A percentile compares a stretch with the other conserved stretches of the same genome.
These are phyloP conservation scores for Myiozetetes cayanensis DNA, from an alignment of 2,113 vertebrate genomes.

Conservation along the genomic window DNA sequence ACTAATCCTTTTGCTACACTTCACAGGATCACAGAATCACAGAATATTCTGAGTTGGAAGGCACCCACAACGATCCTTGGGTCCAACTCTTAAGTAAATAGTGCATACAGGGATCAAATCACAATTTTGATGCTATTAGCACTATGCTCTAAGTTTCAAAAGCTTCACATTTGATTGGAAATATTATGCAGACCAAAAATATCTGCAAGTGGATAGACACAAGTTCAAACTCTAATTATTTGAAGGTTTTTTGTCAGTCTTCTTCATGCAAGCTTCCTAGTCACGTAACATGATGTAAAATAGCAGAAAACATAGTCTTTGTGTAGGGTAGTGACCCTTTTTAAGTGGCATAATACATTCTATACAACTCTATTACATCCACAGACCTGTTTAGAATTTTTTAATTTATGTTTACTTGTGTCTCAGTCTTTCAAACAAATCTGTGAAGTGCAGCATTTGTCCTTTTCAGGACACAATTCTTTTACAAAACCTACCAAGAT, in stretches of 20 bases:
- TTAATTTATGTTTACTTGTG: not conserved
- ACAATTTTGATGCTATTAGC: not conserved
- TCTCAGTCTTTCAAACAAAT: not conserved
- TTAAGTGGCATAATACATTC: not conserved
- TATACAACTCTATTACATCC: not conserved
- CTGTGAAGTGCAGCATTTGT: not conserved
- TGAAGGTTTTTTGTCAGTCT: not conserved
- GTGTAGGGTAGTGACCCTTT: not conserved
- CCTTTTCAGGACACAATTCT: not conserved
- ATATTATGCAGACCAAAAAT: not conserved
- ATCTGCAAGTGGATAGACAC: not conserved
- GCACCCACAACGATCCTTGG: too few relatives aligned
- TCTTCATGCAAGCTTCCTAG: not conserved
- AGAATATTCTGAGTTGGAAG: not conserved
- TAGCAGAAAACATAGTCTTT: not conserved
- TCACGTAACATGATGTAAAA: not conserved
- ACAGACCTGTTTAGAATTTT: not conserved
- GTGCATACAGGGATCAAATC: not conserved
- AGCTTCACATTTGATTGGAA: not conserved
- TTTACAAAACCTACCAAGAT: not conserved
- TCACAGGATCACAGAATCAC: not conserved
- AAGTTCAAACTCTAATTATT: not conserved
- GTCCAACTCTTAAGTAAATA: not conserved
- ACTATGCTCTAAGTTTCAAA: not conserved
- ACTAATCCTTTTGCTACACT: not conserved